A percentile compares a stretch with the other conserved stretches of the same genome.
These are phyloP conservation scores for Sinocyclocheilus anshuiensis DNA, from an alignment of 2,113 vertebrate genomes.

Conservation along the genomic window DNA sequence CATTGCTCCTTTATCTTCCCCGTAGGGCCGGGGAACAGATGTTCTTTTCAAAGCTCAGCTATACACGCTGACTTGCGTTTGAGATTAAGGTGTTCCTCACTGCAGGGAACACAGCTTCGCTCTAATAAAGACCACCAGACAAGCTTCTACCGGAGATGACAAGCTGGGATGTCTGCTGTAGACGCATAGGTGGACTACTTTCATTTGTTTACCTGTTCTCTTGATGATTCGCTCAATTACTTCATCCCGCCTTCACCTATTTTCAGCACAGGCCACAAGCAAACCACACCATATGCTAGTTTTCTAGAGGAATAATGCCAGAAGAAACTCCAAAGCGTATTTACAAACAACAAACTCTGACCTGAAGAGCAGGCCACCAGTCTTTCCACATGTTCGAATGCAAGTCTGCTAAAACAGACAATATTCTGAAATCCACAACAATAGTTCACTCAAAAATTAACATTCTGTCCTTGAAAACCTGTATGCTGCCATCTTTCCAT, in stretches of 20 bases:
- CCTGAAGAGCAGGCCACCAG: neutral
- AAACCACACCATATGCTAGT: neutral
- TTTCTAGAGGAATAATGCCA: neutral
- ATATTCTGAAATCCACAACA: no score
- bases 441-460: no score
- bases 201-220: conserved; percentile 10
- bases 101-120: conserved; percentile 4
- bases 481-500: neutral
- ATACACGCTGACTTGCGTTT: neutral
- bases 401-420: neutral
- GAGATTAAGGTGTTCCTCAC: conserved; percentile 37
- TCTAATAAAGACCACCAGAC: conserved; percentile 27
- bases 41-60: conserved; percentile 31
- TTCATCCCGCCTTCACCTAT: neutral
- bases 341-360: conserved; percentile 1
- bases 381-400: neutral
- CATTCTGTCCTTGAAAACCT: neutral
- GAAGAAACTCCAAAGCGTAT: neutral
- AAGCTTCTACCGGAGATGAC: conserved; percentile 5
- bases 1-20: conserved; percentile 25
- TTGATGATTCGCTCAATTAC: neutral
- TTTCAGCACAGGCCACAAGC: neutral
- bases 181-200: neutral
- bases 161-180: neutral
- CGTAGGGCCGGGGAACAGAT: neutral